phyloP scores from a whole-genome alignment of 2,113 vertebrate genomes.

The Aegypius monachus region DNA sequence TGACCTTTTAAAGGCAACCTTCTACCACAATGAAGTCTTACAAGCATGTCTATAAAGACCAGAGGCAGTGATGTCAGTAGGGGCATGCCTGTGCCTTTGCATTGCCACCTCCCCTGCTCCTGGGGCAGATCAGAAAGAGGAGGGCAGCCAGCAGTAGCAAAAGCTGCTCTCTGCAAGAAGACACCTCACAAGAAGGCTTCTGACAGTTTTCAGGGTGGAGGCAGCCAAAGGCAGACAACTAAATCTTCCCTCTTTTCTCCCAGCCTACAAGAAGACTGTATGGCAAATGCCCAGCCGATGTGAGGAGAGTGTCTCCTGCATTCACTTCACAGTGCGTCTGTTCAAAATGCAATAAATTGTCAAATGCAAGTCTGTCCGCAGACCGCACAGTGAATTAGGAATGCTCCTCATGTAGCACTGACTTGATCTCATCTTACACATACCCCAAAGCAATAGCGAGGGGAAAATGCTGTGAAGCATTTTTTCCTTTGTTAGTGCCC shows the following conservation, averaged over 20 bases:
- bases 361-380: not conserved
- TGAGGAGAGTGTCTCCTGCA: not conserved
- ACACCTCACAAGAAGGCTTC: not conserved
- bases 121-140: not conserved
- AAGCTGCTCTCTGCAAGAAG: not conserved
- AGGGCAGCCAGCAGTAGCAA: not conserved
- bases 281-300: not conserved
- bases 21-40: accelerated
- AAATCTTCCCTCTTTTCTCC: not conserved
- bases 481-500: conserved; percentile 63
- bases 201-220: not conserved
- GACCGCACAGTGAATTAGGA: conserved; percentile 37
- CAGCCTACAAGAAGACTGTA: not conserved
- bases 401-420: conserved; percentile 16
- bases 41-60: not conserved
- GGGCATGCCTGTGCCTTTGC: not conserved
- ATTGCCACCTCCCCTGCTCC: not conserved
- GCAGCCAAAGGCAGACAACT: not conserved
- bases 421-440: conserved; percentile 65
- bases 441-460: conserved; percentile 59
- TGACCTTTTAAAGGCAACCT: not conserved
- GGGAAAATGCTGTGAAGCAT: conserved; percentile 59
- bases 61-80: not conserved
- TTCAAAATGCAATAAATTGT: conserved; percentile 9
- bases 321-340: not conserved